These are phyloP conservation scores for Drosophila neocordata DNA, from an alignment of 1,140 invertebrate species.

Conservation along the genomic window DNA sequence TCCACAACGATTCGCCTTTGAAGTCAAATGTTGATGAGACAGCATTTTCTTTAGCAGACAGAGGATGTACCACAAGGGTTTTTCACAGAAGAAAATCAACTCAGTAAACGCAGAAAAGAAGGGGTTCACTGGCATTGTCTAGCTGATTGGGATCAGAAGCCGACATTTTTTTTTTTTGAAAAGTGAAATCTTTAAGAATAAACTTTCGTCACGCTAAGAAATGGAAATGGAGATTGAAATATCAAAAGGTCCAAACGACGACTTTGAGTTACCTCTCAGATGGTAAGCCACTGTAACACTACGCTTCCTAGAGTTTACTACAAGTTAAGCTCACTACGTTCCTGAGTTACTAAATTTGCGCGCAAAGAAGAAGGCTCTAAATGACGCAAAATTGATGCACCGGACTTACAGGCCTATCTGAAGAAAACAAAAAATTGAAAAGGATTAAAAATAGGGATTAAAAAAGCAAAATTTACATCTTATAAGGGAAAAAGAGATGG, in stretches of 20 bases:
- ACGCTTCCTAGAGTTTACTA: no score
- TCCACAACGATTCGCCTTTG: conserved; percentile 74
- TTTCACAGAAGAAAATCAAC: conserved; percentile 36
- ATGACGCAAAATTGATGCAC: no score
- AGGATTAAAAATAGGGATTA: no score
- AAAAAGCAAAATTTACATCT: no score
- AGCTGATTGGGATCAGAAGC: conserved; percentile 27
- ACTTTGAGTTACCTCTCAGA: background rate
- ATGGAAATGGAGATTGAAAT: background rate
- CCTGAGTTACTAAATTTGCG: no score
- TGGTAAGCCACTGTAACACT: no score
- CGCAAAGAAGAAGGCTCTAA: no score
- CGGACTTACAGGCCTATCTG: no score
- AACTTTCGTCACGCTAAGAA: background rate
- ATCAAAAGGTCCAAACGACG: background rate
- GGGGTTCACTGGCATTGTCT: conserved; percentile 27
- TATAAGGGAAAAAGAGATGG: no score
- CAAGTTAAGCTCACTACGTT: no score
- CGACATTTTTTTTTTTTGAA: background rate
- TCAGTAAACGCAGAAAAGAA: background rate
- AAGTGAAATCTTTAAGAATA: conserved; percentile 1
- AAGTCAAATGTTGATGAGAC: conserved; percentile 75
- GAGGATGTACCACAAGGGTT: conserved; percentile 8
- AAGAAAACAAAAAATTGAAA: no score
- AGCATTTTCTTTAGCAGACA: conserved; percentile 69